A percentile compares a stretch with the other conserved stretches of the same genome.
phyloP scores from a whole-genome alignment of 2,797 vertebrate species.

The Fundulus diaphanus region DNA sequence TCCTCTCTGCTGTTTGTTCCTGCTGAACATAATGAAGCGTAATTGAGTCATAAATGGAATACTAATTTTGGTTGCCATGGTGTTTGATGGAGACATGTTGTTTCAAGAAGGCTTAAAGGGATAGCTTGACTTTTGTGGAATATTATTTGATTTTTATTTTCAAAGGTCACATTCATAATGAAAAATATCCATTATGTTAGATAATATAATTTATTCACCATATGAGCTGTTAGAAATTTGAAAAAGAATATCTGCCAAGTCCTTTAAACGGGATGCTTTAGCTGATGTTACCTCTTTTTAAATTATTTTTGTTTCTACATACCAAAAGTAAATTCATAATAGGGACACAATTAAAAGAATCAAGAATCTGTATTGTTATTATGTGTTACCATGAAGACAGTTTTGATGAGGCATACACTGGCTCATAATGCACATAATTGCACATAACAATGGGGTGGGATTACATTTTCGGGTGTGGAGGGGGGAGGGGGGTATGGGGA shows the following conservation, averaged over 20 bases:
- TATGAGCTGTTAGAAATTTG: not conserved
- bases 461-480: too few relatives aligned
- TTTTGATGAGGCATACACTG: too few relatives aligned
- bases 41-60: slow-evolving; percentile 60
- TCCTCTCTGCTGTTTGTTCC: slow-evolving; percentile 36
- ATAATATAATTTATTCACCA: not conserved
- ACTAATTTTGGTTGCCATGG: slow-evolving; percentile 42
- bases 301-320: not conserved
- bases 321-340: not conserved
- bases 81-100: slow-evolving; percentile 37
- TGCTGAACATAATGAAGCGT: slow-evolving; percentile 52
- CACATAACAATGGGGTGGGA: too few relatives aligned
- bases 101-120: slow-evolving; percentile 27
- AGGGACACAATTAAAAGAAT: not conserved
- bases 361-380: too few relatives aligned
- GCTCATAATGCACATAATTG: too few relatives aligned
- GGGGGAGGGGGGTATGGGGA: too few relatives aligned
- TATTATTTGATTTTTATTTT: not conserved
- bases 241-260: not conserved
- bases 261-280: not conserved
- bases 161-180: not conserved
- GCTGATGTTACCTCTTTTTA: not conserved
- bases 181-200: not conserved
- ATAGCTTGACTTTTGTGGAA: slow-evolving; percentile 10
- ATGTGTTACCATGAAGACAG: too few relatives aligned